Evolutionary conservation across 2,113 vertebrate species (phyloP).

Genomic region (Acanthisitta chloris): DNA sequence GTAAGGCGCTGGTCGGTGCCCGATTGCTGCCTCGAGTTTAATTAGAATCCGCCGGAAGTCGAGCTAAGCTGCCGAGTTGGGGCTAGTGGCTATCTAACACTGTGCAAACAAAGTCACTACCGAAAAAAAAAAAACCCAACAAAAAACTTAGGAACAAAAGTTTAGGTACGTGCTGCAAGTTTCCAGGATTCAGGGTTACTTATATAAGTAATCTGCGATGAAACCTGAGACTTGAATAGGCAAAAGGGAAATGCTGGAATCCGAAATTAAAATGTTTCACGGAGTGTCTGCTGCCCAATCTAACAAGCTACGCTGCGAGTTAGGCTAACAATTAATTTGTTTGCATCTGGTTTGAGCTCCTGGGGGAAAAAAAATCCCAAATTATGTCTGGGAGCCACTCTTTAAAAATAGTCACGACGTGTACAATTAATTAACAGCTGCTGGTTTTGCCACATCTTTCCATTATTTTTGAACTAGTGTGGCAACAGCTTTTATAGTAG

Average conservation of each 20-base stretch:
- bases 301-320: not conserved
- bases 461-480: not conserved
- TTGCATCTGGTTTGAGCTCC: not conserved
- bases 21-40: not conserved
- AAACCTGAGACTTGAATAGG: not conserved
- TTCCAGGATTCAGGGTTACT: not conserved
- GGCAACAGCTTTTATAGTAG: not conserved
- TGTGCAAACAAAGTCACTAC: not conserved
- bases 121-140: too few relatives aligned
- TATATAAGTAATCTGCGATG: not conserved
- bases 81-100: not conserved
- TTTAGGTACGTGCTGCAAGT: not conserved
- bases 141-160: not conserved
- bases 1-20: too few relatives aligned
- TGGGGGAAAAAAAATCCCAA: not conserved
- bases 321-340: not conserved
- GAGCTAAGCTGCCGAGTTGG: not conserved
- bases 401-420: not conserved
- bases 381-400: not conserved
- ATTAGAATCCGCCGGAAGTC: not conserved
- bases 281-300: fast-evolving
- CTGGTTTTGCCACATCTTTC: not conserved
- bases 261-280: not conserved
- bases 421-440: not conserved
- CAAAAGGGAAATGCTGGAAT: not conserved